Evolutionary conservation across 2,888 invertebrate genomes (phyloP), one percentile per base, ranked within the genome.

Genomic region (Polydrusus pterygomalis): DNA sequence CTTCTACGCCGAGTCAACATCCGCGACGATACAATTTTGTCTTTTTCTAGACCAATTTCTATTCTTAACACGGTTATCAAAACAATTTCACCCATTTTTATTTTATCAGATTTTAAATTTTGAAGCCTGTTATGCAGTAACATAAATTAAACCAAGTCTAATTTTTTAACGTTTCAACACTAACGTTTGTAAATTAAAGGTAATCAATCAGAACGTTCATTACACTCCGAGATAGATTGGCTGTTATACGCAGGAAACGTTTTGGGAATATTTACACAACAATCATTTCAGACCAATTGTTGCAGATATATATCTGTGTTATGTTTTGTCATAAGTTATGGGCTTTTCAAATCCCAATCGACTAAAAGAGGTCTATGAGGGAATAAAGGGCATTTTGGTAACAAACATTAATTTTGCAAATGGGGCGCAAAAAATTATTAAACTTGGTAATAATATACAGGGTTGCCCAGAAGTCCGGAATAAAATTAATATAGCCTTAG

Each of bases 111-210:
- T 9, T 34, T 34, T 34, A 34, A 34, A 34, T 10, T n/a, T 13
- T 43, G 3, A n/a, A 5, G 43, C 43, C 2, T 43, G 43, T n/a
- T n/a, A 43, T 43, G 43, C 43, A 43, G 43, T 34, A 34, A 34
- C 54, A 11, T 13, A 54, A 54, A 25, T 54, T 25, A 25, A 13
- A 8, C 5, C 7, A n/a, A 2, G n/a, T 25, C 30, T 30, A 7
- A 54, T 54, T 30, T 54, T 54, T 30, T 30, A 13, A 10, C 30
- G 13, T 30, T 54, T 54, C 54, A 25, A 25, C n/a, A 25, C 25
- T 9, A 17, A 38, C 38, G 11, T 38, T 38, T 60, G 58, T 17
- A 60, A 60, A 60, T 60, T 38, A 60, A 18, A 40, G 58, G 17
- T 10, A 38, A 60, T 60, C 15, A 34, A 10, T 60, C 58, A 60